Base-by-base conservation (phyloP, 92 coral and sea anemone genomes). In the Porites evermanni region DNA sequence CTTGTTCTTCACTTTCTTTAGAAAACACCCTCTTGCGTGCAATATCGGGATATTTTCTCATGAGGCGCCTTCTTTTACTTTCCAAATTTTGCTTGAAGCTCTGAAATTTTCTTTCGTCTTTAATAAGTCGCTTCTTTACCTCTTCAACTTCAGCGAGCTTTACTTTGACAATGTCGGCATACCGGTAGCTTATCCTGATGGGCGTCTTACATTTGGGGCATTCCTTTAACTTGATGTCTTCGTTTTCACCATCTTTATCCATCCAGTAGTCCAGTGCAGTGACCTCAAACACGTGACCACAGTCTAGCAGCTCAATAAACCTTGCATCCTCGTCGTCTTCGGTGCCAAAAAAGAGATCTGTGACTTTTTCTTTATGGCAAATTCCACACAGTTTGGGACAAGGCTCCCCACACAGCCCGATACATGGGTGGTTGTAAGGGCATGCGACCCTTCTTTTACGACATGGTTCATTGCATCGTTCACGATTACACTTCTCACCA, bases 381-480 rank as follows among this genome's bases (percentile, higher is more conserved):
- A 89, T 74, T 75, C 94, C 52, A 85, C 98, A 96, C 52, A 90
- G 71, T 88, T 81, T 91, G 51, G 98, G 98, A 75, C 98, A 96
- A 18, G 94, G 94, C 80, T 96, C 98, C 52, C 98, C 98, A 65
- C 98, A 94, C 7, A 96, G 90, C 19, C 98, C 98, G 64, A 96
- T 91, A 74, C 98, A 96, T 38, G 50, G 86, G 78, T 96, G 98
- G 21, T 79, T 76, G 74, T 93, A 94, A 8, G 44, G 87, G 12
- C 84, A 79, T 54, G 83, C 12, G 52, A 18, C 61, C 10, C 44
- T 50, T 32, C 19, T 79, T 89, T 74, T 92, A 12, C 61, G 67
- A 87, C 98, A 96, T 11, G 91, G 85, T 38, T 84, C 78, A 77
- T 96, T 88, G 67, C 98, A 96, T 64, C 90, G 93, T 24, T 80